Evolutionary conservation across 1,140 invertebrate genomes (phyloP), one percentile per base, ranked within the genome.

Genomic region (Papilio helenus): DNA sequence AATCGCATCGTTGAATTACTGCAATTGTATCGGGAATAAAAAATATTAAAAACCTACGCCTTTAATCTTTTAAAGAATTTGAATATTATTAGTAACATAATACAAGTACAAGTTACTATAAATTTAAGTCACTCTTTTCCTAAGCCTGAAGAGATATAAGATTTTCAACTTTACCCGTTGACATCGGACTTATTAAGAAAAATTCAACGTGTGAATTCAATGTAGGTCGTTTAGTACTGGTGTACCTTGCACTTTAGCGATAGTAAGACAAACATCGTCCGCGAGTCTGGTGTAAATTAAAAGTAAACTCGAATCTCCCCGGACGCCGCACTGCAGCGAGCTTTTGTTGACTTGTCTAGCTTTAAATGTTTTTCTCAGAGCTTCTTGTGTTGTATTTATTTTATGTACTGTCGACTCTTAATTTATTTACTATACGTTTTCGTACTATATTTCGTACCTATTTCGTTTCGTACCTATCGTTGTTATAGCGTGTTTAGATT

Each of bases 271-370:
- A 74, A 74, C 72, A 46, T 44, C 39, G 72, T 74, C 39, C 42
- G 14, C 39, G 10, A 44, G 44, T 23, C 72, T 49, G 23, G 72
- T 74, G 72, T 49, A 74, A 74, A 74, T 74, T 74, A 74, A 74
- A 74, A 74, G 72, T 74, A 74, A 74, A 74, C 72, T 74, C 14
- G 12, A 23, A 74, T 49, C 72, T 74, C 72, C 10, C 72, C 72
- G 42, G 20, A 10, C 72, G 72, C 39, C 72, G 72, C 72, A 73
- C 72, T 73, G 34, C 72, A 73, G 72, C 39, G 42, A 46, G 72
- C 34, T 39, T 73, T 74, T 74, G 72, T 74, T 74, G 72, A 73
- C 72, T 74, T 74, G 44, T 74, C 44, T n/a, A 44, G 72, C 72
- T 73, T 73, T 73, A 46, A 73, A 74, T 74, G 42, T 74, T 74